A percentile compares a stretch with the other conserved stretches of the same genome.
Conservation (phyloP, 2,797 vertebrate genomes). For the Sebastes aleutianus region DNA sequence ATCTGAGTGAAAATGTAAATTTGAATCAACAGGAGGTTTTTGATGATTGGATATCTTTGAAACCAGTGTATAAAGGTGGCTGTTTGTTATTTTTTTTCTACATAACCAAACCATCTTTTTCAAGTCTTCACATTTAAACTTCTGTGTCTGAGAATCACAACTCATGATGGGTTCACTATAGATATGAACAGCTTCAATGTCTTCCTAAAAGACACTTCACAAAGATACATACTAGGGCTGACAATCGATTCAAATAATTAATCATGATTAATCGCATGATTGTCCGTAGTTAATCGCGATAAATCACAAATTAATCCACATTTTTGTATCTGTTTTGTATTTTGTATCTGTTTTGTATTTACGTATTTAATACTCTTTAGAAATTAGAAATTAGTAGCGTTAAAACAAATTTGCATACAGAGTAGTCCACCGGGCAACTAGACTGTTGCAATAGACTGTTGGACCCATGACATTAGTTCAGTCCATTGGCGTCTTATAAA, state of each 20-base stretch:
- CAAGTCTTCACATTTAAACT: not conserved
- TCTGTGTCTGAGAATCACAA: not conserved
- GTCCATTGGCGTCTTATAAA: not conserved
- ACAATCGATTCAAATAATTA: rapidly evolving
- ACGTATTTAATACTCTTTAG: no score
- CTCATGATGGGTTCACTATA: not conserved
- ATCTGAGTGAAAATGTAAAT: not conserved
- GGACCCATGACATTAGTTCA: not conserved
- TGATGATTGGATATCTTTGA: no score
- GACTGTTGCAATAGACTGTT: not conserved
- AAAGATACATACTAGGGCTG: not conserved
- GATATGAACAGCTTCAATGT: no score
- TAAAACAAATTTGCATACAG: not conserved
- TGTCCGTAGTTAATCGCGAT: no score
- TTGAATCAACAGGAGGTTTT: not conserved
- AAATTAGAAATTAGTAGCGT: rapidly evolving
- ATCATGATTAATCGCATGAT: no score
- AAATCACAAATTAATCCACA: no score
- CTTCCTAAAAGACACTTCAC: not conserved
- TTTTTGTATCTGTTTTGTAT: no score
- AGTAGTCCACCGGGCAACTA: not conserved
- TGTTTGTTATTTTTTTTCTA: not conserved
- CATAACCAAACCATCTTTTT: not conserved
- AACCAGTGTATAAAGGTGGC: not conserved
- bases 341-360: no score